Conservation (phyloP, 2,113 vertebrate species). For the Colius striatus region DNA sequence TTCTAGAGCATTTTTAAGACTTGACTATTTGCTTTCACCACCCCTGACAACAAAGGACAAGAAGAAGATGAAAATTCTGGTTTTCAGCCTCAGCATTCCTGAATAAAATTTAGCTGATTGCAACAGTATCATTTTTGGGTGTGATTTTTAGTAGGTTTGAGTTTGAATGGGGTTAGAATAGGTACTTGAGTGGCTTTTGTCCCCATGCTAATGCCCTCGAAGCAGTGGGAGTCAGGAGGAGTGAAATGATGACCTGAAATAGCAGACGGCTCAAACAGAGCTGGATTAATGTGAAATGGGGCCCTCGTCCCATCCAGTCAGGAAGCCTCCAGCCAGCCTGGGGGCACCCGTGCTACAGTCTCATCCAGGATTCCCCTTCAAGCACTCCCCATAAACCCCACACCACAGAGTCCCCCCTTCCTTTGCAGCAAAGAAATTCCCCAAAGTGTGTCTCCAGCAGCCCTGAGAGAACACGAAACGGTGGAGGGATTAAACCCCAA, state of each 20-base stretch:
- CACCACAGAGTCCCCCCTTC: fast-evolving
- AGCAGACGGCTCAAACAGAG: conserved; percentile 52
- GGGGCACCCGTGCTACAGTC: neutral
- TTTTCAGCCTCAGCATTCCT: conserved; percentile 45
- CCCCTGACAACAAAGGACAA: neutral
- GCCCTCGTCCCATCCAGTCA: neutral
- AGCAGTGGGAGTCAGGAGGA: conserved; percentile 47
- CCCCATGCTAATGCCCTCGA: conserved; percentile 28
- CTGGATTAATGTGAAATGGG: conserved; percentile 43
- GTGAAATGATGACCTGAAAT: conserved; percentile 55
- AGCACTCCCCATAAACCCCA: neutral
- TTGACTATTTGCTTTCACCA: neutral
- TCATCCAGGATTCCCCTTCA: neutral
- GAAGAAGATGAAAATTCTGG: conserved; percentile 5
- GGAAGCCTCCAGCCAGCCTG: neutral
- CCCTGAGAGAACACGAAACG: neutral
- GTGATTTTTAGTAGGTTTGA: conserved; percentile 61
- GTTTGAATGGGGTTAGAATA: conserved; percentile 59
- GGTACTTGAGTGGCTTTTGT: conserved; percentile 52
- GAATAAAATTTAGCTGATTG: conserved; percentile 60
- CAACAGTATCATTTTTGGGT: conserved; percentile 46
- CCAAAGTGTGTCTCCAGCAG: neutral
- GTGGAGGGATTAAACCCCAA: neutral
- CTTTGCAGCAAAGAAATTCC: neutral
- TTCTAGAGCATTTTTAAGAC: conserved; percentile 7